Base-by-base conservation (phyloP, 1,140 invertebrate species). In the Rhyacophila brunnea region DNA sequence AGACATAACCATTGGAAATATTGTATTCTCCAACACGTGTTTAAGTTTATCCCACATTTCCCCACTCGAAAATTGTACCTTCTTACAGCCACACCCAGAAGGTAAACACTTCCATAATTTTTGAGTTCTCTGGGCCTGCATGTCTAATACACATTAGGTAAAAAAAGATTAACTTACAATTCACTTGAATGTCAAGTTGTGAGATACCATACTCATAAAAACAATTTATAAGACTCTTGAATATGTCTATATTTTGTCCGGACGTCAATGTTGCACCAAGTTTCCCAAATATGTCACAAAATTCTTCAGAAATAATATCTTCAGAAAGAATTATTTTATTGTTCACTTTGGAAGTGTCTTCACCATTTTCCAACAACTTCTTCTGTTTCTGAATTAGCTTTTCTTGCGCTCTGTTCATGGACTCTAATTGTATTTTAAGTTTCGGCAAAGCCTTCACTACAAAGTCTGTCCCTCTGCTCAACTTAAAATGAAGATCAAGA, bases 381-480 rank as follows among this genome's bases (percentile, higher is more conserved):
- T 42, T 49, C 20, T 42, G 32, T 48, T 40, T 62, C 36, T 32
- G 32, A 50, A 52, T 47, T 5, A 42, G 20, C 28, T 59, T 64
- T 23, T 17, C 13, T 43, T 62, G 60, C 6, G 32, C 46, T 4
- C n/a, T 9, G 28, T 59, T 56, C 11, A 59, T 44, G 7, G 17
- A 23, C 50, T 64, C 56, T 5, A 64, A 14, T 34, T 58, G 58
- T 4, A n/a, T 11, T 51, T 59, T 55, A 11, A 64, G 38, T 13
- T 13, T 34, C 1, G 45, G 45, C 15, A 64, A 55, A 11, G 59
- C 7, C 42, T 54, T 59, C 0, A 19, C 19, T 3, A 58, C 9
- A 55, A 59, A 64, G 9, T 64, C 61, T 7, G 19, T 18, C 4
- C 61, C 61, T 42, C 56, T 28, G 38, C 61, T 64, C 46, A 64